Evolutionary conservation across 2,888 invertebrate species (phyloP), one percentile per base, ranked within the genome.

Genomic region (Lasioglossum lativentre): DNA sequence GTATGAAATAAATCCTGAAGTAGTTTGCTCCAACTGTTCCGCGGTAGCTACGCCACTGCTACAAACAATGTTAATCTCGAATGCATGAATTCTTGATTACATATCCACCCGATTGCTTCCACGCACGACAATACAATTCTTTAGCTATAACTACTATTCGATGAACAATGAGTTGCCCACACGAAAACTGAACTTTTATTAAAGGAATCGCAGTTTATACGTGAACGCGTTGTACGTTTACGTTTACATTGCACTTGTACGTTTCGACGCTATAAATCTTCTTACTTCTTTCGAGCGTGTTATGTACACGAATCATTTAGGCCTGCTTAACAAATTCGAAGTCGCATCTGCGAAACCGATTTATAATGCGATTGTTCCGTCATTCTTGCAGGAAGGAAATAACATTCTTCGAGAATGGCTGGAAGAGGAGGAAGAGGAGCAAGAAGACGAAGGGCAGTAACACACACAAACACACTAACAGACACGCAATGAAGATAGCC

Each of bases 401-500:
- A 92, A 93, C 80, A 91, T 94, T 75, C 89, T 95, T 88, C 91
- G 92, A 70, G 91, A 94, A 91, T 95, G 95, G 95, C 88, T 93
- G 88, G 91, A 93, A 87, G 88, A 90, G 42, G 88, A 90, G 42
- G 85, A 90, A 77, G 79, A 83, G 63, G 83, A 80, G 27, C 92
- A 91, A 78, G 87, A 88, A 45, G 85, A 88, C n/a, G 56, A n/a
- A 75, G 89, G 89, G 90, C 89, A 92, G 90, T 92, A 90, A 92
- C 85, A 86, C 68, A 56, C 56, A n/a, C n/a, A n/a, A 2, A 10
- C n/a, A 52, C 52, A 12, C n/a, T 3, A 45, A 45, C 45, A 45
- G 45, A 16, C 45, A 45, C 16, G 16, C 45, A 80, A 78, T 76
- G 84, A 87, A 83, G 87, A 82, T 85, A 85, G 87, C 19, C 79